Evolutionary conservation across 1,140 invertebrate genomes (phyloP), one percentile per base, ranked within the genome.

Genomic region (Lasioglossum baleicum): DNA sequence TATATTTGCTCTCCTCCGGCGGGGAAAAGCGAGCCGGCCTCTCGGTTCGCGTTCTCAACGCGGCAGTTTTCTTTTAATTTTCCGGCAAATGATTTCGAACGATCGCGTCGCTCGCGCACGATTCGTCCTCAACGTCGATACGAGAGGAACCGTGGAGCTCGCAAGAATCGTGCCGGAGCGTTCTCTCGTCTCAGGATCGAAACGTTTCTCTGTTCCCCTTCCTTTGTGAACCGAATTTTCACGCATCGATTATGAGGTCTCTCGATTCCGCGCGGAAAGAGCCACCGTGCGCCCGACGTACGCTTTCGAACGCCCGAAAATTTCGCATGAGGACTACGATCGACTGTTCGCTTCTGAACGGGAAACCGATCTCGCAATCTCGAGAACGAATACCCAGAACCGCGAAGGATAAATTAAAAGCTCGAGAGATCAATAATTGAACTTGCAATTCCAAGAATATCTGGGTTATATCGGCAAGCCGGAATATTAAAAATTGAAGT

Each of bases 51-150:
- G 40, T 17, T 40, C 31, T 13, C 67, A 65, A 81, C 68, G 61
- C 35, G n/a, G 20, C 35, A 71, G 53, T 71, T 72, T 72, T 61
- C 31, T 40, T 61, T 72, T 72, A 61, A 71, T 72, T 72, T 72
- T 61, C 56, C 70, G 56, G 56, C 40, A 31, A 72, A 42, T 71
- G 69, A 60, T 42, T 60, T 71, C 35, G 51, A 53, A 53, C 51
- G 51, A 15, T 53, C 44, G 44, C 44, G 44, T 11, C 44, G 44
- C 44, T 48, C 44, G 44, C 44, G 44, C 44, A 48, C 44, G 44
- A 48, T 48, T 48, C 44, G 10, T 13, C 44, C 26, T 40, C 15
- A 22, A n/a, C 44, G 10, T 22, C 42, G 44, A 67, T 35, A 13
- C 61, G 26, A 61, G 26, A 22, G 42, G 22, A 48, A 64, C 31